Percentiles rank a stretch among this genome's conserved stretches.
phyloP scores from a whole-genome alignment of 2,888 invertebrate genomes.

The Spisula subtruncata region DNA sequence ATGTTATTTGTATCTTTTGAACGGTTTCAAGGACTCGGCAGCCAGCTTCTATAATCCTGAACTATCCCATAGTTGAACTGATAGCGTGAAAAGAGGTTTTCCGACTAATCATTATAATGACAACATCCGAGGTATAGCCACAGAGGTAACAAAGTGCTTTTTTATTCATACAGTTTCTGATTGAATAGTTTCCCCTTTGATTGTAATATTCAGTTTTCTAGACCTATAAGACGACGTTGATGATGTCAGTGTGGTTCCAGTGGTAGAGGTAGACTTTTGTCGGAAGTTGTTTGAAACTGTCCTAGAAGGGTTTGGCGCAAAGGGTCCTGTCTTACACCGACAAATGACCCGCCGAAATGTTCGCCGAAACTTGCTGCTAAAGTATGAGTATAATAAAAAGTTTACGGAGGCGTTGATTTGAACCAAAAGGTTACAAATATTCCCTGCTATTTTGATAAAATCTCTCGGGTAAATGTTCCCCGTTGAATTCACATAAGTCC shows the following conservation, averaged over 20 bases:
- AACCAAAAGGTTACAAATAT: slow-evolving; percentile 92
- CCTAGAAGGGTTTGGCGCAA: background rate
- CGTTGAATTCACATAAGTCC: slow-evolving; percentile 77
- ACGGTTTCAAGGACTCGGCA: no score
- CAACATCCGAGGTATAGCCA: no score
- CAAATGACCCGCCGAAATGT: slow-evolving; percentile 88
- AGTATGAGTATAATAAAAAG: slow-evolving; percentile 93
- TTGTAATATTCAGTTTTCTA: background rate
- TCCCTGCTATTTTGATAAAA: slow-evolving; percentile 89
- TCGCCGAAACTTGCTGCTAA: slow-evolving; percentile 92
- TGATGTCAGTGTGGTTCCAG: background rate
- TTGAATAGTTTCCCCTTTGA: background rate
- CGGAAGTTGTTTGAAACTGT: background rate
- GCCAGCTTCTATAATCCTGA: no score
- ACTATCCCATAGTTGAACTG: no score
- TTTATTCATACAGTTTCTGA: background rate
- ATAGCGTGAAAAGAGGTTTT: no score
- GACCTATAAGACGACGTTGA: background rate
- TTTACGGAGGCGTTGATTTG: slow-evolving; percentile 93
- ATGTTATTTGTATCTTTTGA: no score
- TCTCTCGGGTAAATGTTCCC: slow-evolving; percentile 65
- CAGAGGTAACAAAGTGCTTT: no score
- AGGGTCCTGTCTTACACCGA: slow-evolving; percentile 48
- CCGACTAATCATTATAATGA: no score
- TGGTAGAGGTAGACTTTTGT: slow-evolving; percentile 1